Conservation (phyloP, 2,113 vertebrate genomes). For the Nymphicus hollandicus region DNA sequence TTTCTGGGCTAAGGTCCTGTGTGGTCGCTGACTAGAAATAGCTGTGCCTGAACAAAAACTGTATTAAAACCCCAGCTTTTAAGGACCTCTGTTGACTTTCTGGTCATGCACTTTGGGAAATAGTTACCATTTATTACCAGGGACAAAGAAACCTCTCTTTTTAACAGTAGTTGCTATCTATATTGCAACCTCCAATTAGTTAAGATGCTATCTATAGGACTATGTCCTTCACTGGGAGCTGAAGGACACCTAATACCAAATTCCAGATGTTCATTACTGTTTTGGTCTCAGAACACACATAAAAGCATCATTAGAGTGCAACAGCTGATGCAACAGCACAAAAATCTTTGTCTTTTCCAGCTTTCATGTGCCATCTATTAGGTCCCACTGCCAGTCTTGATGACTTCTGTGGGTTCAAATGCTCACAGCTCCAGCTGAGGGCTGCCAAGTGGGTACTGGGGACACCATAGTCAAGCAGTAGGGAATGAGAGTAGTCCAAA, state of each 20-base stretch:
- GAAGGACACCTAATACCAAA: background rate
- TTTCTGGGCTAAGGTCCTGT: background rate
- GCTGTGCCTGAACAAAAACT: background rate
- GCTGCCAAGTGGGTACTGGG: background rate
- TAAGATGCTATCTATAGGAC: background rate
- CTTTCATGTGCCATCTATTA: background rate
- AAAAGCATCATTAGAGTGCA: background rate
- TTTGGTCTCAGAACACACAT: background rate
- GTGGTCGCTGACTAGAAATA: background rate
- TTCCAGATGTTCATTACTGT: background rate
- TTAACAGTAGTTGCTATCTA: background rate
- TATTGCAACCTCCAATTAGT: background rate
- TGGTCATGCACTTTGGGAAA: background rate
- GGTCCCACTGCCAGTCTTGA: background rate
- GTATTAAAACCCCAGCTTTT: background rate
- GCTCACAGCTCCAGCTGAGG: background rate
- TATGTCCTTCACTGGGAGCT: background rate
- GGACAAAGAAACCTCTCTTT: background rate
- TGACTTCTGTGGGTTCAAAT: background rate
- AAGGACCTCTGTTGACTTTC: background rate
- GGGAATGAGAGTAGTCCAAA: background rate
- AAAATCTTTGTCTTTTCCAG: background rate
- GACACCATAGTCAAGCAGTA: background rate
- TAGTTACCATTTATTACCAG: background rate
- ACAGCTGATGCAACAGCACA: background rate